Evolutionary conservation across 1,140 invertebrate genomes (phyloP), one percentile per base, ranked within the genome.

Genomic region (Lepidostoma basale): DNA sequence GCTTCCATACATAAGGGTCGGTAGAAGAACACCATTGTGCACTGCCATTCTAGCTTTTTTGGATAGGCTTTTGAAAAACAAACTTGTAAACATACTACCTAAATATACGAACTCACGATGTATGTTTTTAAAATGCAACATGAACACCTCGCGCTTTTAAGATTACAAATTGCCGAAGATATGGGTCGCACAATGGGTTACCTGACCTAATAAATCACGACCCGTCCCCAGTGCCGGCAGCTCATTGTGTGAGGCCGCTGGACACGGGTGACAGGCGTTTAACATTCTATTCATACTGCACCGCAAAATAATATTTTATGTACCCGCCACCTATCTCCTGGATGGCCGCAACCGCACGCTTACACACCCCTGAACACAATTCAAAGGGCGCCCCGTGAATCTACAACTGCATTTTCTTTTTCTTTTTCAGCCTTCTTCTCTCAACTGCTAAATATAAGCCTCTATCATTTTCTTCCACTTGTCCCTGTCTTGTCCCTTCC

Each of bases 291-390:
- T 64, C 47, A 54, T 18, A 20, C 12, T 49, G 45, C 62, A 54
- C 62, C 62, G 62, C 62, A 64, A 64, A 63, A 60, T 60, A 42
- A 42, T 60, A 60, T 36, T 56, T 56, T 33, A 56, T 56, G 52
- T 36, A 56, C 52, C 52, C 26, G 49, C 25, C 49, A 14, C 33
- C 33, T 14, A 1, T 12, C 18, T 22, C 18, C 20, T 56, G 52
- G 36, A 56, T 56, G 18, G 52, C 20, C 18, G 44, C 18, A 30
- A 56, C 52, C 30, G 52, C 52, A 56, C 52, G 52, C 52, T 56
- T 56, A 33, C 28, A 36, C 52, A 36, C 36, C 30, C 18, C 9
- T 36, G 52, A 5, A 36, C 52, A 22, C n/a, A 22, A 22, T 33
- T 20, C 0, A 1, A 56, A 20, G 6, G 30, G 30, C 52, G 52